Conservation (phyloP, 53 echinoderm and acorn worm genomes). For the Mesocentrotus franciscanus region DNA sequence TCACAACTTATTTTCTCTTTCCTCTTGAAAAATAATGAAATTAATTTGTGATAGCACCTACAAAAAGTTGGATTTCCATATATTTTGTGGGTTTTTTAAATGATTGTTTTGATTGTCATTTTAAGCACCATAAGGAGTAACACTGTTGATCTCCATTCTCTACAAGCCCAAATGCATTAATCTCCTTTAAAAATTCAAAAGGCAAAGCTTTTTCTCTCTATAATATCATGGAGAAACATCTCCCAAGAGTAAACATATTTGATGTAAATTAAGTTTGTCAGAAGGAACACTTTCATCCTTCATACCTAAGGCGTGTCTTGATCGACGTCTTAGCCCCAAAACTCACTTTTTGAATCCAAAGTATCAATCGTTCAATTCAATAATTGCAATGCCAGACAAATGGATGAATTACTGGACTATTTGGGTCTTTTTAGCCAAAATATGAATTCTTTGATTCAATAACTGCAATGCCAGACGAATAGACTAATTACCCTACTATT, state of each 20-base stretch:
- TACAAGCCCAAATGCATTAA: not conserved
- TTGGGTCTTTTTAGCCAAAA: not conserved
- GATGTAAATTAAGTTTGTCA: not conserved
- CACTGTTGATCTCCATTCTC: not conserved
- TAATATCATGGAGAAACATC: not conserved
- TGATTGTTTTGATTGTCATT: not conserved
- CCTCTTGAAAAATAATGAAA: too few relatives aligned
- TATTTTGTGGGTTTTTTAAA: not conserved
- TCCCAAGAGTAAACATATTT: not conserved
- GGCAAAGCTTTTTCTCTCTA: not conserved
- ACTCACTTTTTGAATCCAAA: not conserved
- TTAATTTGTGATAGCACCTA: too few relatives aligned
- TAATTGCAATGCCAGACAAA: conserved; percentile 5
- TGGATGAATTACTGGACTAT: not conserved
- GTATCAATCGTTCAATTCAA: too few relatives aligned
- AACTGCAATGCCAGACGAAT: not conserved
- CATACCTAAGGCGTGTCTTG: not conserved
- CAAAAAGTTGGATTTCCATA: too few relatives aligned
- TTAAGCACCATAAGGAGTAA: not conserved
- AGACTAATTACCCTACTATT: too few relatives aligned
- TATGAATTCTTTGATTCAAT: not conserved
- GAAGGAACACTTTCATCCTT: not conserved
- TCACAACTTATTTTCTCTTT: too few relatives aligned
- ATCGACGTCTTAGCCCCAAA: not conserved
- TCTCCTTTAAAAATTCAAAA: not conserved